These are phyloP conservation scores for Drosophila lacertosa DNA, from an alignment of 1,140 invertebrate species.

Conservation along the genomic window DNA sequence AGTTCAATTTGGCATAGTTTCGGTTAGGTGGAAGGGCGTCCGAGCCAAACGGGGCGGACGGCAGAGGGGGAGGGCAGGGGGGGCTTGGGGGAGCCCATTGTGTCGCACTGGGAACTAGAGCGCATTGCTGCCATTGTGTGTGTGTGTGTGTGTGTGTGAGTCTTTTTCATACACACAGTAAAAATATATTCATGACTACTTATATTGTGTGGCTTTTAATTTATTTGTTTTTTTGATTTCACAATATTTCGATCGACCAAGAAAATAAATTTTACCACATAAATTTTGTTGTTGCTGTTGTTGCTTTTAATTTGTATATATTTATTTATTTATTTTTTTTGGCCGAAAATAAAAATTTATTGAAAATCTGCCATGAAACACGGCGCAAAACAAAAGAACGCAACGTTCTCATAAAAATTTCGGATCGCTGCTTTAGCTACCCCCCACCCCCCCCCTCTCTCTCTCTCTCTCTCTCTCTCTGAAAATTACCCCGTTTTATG, in stretches of 20 bases:
- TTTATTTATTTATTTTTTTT: constrained; percentile 23
- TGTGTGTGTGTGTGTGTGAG: constrained; percentile 51
- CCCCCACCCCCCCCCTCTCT: too few relatives aligned
- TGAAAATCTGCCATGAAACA: constrained; percentile 53
- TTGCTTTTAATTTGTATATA: constrained; percentile 27
- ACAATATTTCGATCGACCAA: constrained; percentile 79
- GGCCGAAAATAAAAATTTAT: constrained; percentile 51
- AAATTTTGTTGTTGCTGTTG: constrained; percentile 21
- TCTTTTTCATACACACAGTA: constrained; percentile 7
- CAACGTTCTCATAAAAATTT: constrained; percentile 72
- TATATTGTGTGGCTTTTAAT: constrained; percentile 72
- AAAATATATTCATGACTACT: constrained; percentile 32
- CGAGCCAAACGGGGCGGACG: neutral
- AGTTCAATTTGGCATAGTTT: constrained; percentile 66
- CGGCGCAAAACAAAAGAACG: constrained; percentile 62
- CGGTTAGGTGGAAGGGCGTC: constrained; percentile 7
- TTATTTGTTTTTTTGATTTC: constrained; percentile 81
- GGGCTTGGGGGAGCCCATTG: constrained; percentile 37
- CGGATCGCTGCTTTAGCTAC: constrained; percentile 41
- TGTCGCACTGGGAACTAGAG: constrained; percentile 72
- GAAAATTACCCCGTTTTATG: constrained; percentile 14
- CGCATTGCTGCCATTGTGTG: constrained; percentile 66
- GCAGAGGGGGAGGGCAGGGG: neutral
- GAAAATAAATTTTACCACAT: constrained; percentile 72
- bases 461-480: too few relatives aligned